Conservation (phyloP, 1,140 invertebrate genomes). For the Ylistrum balloti region DNA sequence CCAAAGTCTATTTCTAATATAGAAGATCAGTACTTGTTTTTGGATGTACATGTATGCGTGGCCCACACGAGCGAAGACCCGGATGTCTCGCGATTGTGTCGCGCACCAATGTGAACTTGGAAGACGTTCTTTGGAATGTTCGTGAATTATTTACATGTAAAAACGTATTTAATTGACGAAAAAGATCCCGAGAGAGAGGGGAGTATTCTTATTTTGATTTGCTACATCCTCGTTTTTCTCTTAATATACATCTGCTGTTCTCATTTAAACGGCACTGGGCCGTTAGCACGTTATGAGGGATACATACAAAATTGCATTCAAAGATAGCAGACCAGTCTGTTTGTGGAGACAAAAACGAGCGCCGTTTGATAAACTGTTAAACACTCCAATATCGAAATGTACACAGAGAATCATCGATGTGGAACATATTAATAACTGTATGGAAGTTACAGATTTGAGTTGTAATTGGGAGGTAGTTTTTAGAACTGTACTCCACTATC, state of each 20-base stretch:
- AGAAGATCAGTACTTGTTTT: background rate
- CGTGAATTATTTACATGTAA: conserved; percentile 35
- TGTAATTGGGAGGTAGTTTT: conserved; percentile 1
- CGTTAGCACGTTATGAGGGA: conserved; percentile 22
- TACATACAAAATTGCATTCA: conserved; percentile 25
- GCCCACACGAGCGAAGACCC: background rate
- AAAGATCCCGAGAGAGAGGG: conserved; percentile 8
- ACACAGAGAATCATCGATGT: background rate
- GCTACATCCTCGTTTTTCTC: conserved; percentile 37
- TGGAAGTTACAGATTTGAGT: conserved; percentile 7
- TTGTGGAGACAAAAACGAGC: conserved; percentile 8
- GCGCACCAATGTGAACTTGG: conserved; percentile 21
- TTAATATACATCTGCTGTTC: conserved; percentile 23
- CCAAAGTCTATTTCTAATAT: background rate
- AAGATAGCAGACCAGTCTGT: background rate
- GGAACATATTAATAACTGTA: conserved; percentile 35
- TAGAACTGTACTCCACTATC: background rate
- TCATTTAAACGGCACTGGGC: background rate
- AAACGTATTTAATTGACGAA: conserved; percentile 40
- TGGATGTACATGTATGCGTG: background rate
- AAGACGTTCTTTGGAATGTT: background rate
- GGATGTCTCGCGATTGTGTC: background rate
- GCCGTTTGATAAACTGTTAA: conserved; percentile 38
- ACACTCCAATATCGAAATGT: conserved; percentile 38
- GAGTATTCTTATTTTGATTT: conserved; percentile 5